Conservation (phyloP, 2,113 vertebrate species). For the Ophiodon elongatus region DNA sequence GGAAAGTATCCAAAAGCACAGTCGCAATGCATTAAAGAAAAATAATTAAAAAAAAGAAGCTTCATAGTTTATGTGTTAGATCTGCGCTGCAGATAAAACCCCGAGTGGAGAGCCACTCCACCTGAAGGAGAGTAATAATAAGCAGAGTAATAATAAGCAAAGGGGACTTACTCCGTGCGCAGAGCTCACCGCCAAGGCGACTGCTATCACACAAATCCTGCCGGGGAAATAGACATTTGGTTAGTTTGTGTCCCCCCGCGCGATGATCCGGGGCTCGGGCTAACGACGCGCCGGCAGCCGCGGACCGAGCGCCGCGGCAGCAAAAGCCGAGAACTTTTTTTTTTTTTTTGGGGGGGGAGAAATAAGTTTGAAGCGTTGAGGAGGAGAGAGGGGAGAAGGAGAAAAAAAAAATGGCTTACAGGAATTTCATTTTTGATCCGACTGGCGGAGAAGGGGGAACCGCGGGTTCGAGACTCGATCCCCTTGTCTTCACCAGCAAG, state of each 20-base stretch:
- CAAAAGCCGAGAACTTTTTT: background rate
- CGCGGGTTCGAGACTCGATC: slow-evolving; percentile 49
- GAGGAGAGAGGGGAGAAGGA: too few relatives aligned
- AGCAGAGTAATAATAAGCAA: slow-evolving; percentile 65
- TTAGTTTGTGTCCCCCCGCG: too few relatives aligned
- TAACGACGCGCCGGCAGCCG: too few relatives aligned
- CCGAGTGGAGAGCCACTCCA: slow-evolving; percentile 13
- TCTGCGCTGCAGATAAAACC: background rate
- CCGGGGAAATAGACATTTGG: background rate
- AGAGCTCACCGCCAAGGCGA: slow-evolving; percentile 54
- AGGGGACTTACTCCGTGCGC: slow-evolving; percentile 82
- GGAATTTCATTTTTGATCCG: slow-evolving; percentile 74
- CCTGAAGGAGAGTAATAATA: background rate
- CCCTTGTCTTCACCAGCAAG: slow-evolving; percentile 72
- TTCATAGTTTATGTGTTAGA: too few relatives aligned
- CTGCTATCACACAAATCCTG: slow-evolving; percentile 72
- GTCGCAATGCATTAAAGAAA: too few relatives aligned
- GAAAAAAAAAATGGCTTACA: slow-evolving; percentile 65
- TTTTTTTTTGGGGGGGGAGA: too few relatives aligned
- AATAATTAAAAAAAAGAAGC: too few relatives aligned
- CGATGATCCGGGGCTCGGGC: too few relatives aligned
- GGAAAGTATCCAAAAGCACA: background rate
- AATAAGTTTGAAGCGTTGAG: background rate
- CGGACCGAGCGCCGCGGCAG: background rate
- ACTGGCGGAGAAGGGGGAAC: slow-evolving; percentile 40